phyloP scores from a whole-genome alignment of 2,888 invertebrate genomes.

The Oscheius sp. region DNA sequence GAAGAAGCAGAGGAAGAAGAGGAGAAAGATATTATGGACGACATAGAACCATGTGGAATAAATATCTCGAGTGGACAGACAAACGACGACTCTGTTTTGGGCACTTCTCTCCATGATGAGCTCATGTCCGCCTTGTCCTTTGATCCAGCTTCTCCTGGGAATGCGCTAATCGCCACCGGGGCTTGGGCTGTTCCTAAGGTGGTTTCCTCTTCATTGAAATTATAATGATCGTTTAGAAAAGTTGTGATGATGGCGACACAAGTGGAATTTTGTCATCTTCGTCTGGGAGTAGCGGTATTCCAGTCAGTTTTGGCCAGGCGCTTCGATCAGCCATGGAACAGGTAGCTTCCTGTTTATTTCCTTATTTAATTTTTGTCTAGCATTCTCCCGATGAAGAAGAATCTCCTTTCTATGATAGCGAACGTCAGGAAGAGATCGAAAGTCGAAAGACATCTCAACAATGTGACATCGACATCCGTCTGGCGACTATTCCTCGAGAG shows the following conservation, averaged over 20 bases:
- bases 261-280: constrained; percentile 45
- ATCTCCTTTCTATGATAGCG: background rate
- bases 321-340: constrained; percentile 52
- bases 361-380: background rate
- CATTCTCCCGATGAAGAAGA: constrained; percentile 36
- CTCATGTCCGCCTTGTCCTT: constrained; percentile 45
- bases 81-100: constrained; percentile 31
- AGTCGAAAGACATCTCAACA: background rate
- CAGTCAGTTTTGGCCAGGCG: constrained; percentile 56
- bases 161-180: constrained; percentile 9
- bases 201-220: background rate
- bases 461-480: background rate
- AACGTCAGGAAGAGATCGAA: background rate
- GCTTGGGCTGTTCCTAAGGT: constrained; percentile 27
- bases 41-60: constrained; percentile 6
- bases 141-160: constrained; percentile 7
- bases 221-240: background rate
- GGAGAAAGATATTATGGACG: constrained; percentile 1
- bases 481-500: constrained; percentile 62
- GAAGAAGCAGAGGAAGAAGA: constrained; percentile 2
- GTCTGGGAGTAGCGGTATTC: constrained; percentile 40
- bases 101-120: constrained; percentile 64
- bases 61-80: background rate
- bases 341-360: constrained; percentile 3
- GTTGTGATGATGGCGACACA: constrained; percentile 20